These are phyloP conservation scores for Coleophora deauratella DNA, from an alignment of 2,888 invertebrate genomes.

Conservation along the genomic window DNA sequence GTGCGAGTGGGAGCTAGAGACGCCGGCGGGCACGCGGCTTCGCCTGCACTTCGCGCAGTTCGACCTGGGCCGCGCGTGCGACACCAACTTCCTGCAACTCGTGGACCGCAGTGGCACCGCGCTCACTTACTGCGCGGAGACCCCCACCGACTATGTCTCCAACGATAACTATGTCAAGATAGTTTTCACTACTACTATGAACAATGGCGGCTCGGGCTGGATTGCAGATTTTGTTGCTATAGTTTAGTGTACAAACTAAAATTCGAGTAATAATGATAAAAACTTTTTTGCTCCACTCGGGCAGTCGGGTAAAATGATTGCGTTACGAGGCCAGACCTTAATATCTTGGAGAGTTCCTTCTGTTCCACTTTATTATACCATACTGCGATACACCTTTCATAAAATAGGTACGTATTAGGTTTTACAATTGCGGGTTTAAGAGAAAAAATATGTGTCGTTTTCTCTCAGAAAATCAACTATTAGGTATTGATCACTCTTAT, in stretches of 20 bases:
- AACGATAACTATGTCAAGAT: constrained; percentile 72
- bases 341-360: too few relatives aligned
- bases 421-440: too few relatives aligned
- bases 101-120: constrained; percentile 59
- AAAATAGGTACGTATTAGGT: too few relatives aligned
- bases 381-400: too few relatives aligned
- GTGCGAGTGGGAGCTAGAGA: constrained; percentile 60
- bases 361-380: too few relatives aligned
- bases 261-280: too few relatives aligned
- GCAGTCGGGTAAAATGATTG: too few relatives aligned
- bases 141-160: constrained; percentile 73
- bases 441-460: too few relatives aligned
- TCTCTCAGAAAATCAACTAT: too few relatives aligned
- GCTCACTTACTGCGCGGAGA: constrained; percentile 64
- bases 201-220: constrained; percentile 85
- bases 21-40: constrained; percentile 39
- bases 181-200: constrained; percentile 76
- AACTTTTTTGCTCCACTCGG: too few relatives aligned
- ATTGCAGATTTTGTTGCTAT: constrained; percentile 46
- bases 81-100: constrained; percentile 77
- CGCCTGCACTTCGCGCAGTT: constrained; percentile 57
- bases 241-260: not conserved
- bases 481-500: too few relatives aligned
- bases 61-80: constrained; percentile 79
- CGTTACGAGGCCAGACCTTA: too few relatives aligned